These are phyloP conservation scores for Apomyelois bistriatella DNA, from an alignment of 2,888 invertebrate species.

Conservation along the genomic window DNA sequence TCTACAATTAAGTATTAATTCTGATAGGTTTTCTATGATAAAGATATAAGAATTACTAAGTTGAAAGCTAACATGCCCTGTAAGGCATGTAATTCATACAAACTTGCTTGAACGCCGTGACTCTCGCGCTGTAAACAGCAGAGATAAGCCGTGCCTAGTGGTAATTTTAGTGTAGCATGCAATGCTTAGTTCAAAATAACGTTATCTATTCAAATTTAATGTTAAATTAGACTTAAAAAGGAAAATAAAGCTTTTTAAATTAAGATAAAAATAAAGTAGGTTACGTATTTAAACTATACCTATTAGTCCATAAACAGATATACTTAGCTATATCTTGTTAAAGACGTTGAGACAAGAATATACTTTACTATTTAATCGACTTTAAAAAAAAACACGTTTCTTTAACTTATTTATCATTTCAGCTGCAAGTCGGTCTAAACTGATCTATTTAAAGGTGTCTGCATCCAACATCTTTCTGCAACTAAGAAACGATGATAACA, in stretches of 20 bases:
- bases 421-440: no score
- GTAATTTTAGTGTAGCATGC: not conserved
- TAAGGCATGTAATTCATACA: constrained; percentile 1
- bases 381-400: no score
- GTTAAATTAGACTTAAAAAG: not conserved
- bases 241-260: not conserved
- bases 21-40: not conserved
- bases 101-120: not conserved
- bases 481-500: not conserved
- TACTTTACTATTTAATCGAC: no score
- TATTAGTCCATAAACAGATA: no score
- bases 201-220: constrained; percentile 10
- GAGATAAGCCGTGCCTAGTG: constrained; percentile 2
- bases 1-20: no score
- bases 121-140: not conserved
- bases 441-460: no score
- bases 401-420: no score
- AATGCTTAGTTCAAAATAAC: not conserved
- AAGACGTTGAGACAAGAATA: no score
- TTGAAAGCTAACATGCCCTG: no score
- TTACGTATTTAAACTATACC: not conserved
- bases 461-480: no score
- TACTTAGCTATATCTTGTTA: no score
- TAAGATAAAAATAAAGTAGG: not conserved
- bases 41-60: not conserved